Base-by-base conservation (phyloP, 2,113 vertebrate species). In the Phoxinus phoxinus region DNA sequence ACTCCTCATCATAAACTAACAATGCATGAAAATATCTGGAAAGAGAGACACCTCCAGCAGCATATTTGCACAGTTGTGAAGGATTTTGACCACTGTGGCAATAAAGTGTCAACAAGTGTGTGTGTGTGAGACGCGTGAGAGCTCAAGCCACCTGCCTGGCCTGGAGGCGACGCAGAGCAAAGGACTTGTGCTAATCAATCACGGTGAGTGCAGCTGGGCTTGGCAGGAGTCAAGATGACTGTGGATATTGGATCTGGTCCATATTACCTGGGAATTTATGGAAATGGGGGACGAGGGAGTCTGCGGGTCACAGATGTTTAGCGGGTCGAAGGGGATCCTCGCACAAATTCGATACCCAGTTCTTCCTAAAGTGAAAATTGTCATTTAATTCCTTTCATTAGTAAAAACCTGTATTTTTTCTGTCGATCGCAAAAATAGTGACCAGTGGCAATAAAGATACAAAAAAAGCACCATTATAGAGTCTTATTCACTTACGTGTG, bases 181-280 rank as follows among this genome's bases (percentile, higher is more conserved):
- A 63, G 67, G 73, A 76, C 63, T 56, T 74, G 73, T 41, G 10
- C 83, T 83, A 86, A 86, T 88, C 87, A 88, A 83, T 89, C 87
- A 88, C 30, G 21, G 58, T 84, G 81, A 25, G 65, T 67, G 25
- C 89, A 88, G 89, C 89, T 89, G 85, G 73, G 48, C 85, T 69
- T 75, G 85, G 83, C 76, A 84, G 81, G 56, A 74, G 72, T 83
- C 72, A 77, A 77, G 79, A 88, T 90, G 75, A 88, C 83, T 87
- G 82, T 88, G 85, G 83, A 85, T 83, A 90, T 87, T 90, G 83
- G 83, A 89, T 86, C 73, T 71, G 69, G 63, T 86, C 85, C 83
- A 71, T 75, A 88, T 80, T 53, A 67, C 32, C 59, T 46, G 48
- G 69, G 51, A 83, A 83, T 88, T 86, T 84, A 84, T 85, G 77